Evolutionary conservation across 1,140 invertebrate species (phyloP), one percentile per base, ranked within the genome.

Genomic region (Drosophila kohkoa): DNA sequence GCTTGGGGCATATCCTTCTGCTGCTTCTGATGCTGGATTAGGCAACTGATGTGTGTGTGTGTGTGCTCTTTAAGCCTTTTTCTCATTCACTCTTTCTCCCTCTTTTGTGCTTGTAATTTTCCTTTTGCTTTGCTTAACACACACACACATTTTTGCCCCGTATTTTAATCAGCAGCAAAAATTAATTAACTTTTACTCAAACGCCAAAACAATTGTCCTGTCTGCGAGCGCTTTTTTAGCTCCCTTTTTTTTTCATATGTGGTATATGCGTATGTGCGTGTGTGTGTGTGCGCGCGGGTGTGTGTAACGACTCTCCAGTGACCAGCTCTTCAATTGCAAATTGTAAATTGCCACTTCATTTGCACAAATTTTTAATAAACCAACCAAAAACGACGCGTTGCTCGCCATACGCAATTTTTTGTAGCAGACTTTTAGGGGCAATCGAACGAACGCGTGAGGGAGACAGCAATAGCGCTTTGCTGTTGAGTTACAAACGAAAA

Each of bases 281-380:
- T 79, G 45, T 51, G 45, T 51, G 62, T 43, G 49, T 35, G 25
- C 43, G 13, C 32, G 2, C 13, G 32, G 32, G 25, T 60, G 10
- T 10, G 38, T 55, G 41, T 32, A 71, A 75, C 28, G 60, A 69
- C 46, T 73, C 48, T 49, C 35, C 20, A 49, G 48, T 54, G 60
- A 43, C 54, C 35, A 54, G 32, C 28, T 2, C 28, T 46, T 60
- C 71, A 68, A 58, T 41, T 72, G 69, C 69, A 57, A 46, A 73
- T 35, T 49, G 63, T 60, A 66, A 86, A 87, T 82, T 87, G 82
- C 79, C 65, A 77, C 82, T 87, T 87, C 82, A 86, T 86, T 86
- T 86, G 79, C 71, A 79, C 65, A 82, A 76, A 87, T 85, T 78
- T 82, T 87, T 82, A 85, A 85, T 87, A 85, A 85, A 87, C 75